These are phyloP conservation scores for Achatina immaculata DNA, from an alignment of 1,140 invertebrate genomes.

Conservation along the genomic window DNA sequence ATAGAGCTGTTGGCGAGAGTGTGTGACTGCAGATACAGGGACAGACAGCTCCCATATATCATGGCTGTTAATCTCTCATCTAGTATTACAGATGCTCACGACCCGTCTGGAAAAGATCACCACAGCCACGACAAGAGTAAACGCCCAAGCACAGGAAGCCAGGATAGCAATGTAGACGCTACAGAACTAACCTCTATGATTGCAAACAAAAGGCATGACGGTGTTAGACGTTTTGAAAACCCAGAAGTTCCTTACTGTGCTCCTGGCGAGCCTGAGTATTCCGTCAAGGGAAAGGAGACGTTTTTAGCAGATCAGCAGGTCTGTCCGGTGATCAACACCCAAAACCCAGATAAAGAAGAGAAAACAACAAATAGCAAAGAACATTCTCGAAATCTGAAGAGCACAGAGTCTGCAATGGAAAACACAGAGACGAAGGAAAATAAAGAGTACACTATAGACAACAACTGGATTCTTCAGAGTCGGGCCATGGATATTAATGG, in stretches of 20 bases:
- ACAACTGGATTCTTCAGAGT: conserved; percentile 31
- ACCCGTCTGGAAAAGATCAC: background rate
- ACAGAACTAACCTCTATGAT: background rate
- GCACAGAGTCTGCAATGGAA: background rate
- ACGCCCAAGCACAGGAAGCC: background rate
- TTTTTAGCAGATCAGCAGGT: background rate
- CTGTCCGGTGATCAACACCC: background rate
- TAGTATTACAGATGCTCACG: no score
- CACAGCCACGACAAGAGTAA: background rate
- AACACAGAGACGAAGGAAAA: background rate
- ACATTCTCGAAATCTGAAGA: background rate
- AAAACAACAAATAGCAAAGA: background rate
- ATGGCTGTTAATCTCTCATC: background rate
- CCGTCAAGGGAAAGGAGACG: background rate
- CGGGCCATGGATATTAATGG: background rate
- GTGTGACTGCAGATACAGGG: conserved; percentile 49
- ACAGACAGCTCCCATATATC: conserved; percentile 32
- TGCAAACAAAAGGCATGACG: background rate
- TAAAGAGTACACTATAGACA: conserved; percentile 19
- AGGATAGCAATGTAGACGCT: background rate
- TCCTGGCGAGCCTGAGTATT: conserved; percentile 14
- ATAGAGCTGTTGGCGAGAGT: conserved; percentile 59
- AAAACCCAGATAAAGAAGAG: background rate
- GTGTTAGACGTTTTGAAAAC: background rate
- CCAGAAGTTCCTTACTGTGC: conserved; percentile 14